phyloP scores from a whole-genome alignment of 2,797 vertebrate genomes.

The Anabacerthia variegaticeps region DNA sequence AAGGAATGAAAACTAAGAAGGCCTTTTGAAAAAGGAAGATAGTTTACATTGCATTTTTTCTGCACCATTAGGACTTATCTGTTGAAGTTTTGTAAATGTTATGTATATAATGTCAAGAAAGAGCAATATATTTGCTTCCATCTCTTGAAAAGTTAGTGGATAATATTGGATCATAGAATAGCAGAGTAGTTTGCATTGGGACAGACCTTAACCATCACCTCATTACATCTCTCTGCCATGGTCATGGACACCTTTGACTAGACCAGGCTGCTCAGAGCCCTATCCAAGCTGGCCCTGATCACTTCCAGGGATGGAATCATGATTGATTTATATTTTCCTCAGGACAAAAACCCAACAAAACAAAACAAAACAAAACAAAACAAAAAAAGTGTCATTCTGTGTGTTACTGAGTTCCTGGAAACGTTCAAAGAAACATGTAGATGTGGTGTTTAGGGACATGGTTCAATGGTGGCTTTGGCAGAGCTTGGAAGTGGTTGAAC shows the following conservation, averaged over 20 bases:
- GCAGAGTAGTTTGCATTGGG: not conserved
- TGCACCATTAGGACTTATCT: not conserved
- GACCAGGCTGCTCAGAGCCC: not conserved
- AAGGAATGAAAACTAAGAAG: not conserved
- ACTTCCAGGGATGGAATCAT: not conserved
- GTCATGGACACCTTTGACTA: not conserved
- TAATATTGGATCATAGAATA: not conserved
- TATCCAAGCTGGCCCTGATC: not conserved
- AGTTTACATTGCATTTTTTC: not conserved
- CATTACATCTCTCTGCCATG: not conserved
- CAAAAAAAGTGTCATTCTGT: not conserved
- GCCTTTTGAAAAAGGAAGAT: not conserved
- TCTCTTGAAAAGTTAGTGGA: not conserved
- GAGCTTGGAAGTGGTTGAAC: too few species aligned
- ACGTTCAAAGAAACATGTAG: not conserved
- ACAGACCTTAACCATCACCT: not conserved
- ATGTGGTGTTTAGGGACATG: not conserved
- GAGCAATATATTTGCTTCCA: not conserved
- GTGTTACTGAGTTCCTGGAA: not conserved
- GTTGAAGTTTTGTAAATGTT: not conserved
- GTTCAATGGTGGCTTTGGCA: not conserved
- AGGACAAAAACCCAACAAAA: not conserved
- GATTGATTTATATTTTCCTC: not conserved
- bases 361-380: not conserved
- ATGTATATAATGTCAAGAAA: not conserved